Evolutionary conservation across 2,113 vertebrate genomes (phyloP).

Genomic region (Callithrix jacchus): DNA sequence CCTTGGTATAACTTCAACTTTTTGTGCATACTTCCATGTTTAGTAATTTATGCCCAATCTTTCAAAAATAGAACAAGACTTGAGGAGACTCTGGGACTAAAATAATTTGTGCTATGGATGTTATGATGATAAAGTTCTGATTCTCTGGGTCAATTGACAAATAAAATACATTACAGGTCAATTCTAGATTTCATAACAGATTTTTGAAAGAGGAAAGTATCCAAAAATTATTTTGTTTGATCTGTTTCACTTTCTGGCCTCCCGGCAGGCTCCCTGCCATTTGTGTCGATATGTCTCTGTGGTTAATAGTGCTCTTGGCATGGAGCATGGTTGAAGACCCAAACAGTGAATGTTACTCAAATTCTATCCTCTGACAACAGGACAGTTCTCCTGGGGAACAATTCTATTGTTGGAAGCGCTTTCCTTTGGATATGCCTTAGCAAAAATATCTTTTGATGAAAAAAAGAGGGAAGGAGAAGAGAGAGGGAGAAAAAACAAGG

Average conservation of each 20-base stretch:
- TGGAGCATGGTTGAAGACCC: neutral
- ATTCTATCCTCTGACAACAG: neutral
- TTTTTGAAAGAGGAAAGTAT: constrained; percentile 45
- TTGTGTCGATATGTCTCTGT: neutral
- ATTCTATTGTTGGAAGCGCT: neutral
- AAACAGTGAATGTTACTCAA: neutral
- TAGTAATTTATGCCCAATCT: constrained; percentile 23
- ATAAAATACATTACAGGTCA: constrained; percentile 10
- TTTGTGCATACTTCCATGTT: neutral
- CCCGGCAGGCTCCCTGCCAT: neutral
- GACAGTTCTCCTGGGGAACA: neutral
- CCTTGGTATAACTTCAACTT: neutral
- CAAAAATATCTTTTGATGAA: neutral
- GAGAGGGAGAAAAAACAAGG: neutral
- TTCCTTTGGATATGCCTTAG: constrained; percentile 17
- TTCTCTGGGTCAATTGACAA: constrained; percentile 55
- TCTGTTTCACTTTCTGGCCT: constrained; percentile 35
- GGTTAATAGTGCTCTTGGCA: constrained; percentile 42
- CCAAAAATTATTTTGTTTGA: constrained; percentile 61
- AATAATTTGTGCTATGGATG: constrained; percentile 32
- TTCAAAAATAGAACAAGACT: constrained; percentile 37
- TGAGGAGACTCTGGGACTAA: neutral
- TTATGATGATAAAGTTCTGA: neutral
- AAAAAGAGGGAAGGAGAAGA: neutral
- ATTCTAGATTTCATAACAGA: constrained; percentile 40